phyloP scores from a whole-genome alignment of 2,113 vertebrate genomes.

The Corythoichthys intestinalis region DNA sequence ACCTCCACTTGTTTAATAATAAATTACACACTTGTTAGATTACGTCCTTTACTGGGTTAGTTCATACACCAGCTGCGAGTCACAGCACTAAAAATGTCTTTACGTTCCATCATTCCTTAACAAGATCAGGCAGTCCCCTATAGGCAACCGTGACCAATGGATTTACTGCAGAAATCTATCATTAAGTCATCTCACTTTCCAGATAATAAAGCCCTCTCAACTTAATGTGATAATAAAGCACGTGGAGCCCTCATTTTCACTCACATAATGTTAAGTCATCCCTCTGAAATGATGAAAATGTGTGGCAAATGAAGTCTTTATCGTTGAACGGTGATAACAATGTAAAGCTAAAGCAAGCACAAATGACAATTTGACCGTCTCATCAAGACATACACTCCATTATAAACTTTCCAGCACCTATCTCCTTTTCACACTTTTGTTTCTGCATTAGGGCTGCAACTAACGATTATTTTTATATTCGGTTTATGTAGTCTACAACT shows the following conservation, averaged over 20 bases:
- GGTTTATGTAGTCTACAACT: no score
- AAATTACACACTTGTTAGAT: background rate
- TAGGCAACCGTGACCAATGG: conserved; percentile 41
- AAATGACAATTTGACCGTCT: conserved; percentile 27
- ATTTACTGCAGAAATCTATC: conserved; percentile 44
- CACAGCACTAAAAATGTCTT: conserved; percentile 3
- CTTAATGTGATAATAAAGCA: conserved; percentile 35
- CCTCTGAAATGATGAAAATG: background rate
- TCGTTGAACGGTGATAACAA: background rate
- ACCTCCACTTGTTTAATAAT: background rate
- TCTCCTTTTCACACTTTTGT: conserved; percentile 18
- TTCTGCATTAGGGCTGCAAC: no score
- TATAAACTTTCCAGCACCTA: conserved; percentile 22
- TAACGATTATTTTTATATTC: no score
- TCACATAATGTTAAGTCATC: background rate
- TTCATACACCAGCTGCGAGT: background rate
- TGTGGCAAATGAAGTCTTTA: conserved; percentile 12
- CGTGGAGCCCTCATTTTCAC: conserved; percentile 23
- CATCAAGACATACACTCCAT: conserved; percentile 21
- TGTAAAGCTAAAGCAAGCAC: background rate
- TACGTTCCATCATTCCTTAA: conserved; percentile 42
- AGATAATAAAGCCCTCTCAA: conserved; percentile 37
- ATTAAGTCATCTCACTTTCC: conserved; percentile 45
- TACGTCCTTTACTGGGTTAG: background rate
- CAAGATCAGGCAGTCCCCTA: conserved; percentile 29